A percentile compares a stretch with the other conserved stretches of the same genome.
Conservation (phyloP, 1,140 invertebrate species). For the Zaprionus inermis region DNA sequence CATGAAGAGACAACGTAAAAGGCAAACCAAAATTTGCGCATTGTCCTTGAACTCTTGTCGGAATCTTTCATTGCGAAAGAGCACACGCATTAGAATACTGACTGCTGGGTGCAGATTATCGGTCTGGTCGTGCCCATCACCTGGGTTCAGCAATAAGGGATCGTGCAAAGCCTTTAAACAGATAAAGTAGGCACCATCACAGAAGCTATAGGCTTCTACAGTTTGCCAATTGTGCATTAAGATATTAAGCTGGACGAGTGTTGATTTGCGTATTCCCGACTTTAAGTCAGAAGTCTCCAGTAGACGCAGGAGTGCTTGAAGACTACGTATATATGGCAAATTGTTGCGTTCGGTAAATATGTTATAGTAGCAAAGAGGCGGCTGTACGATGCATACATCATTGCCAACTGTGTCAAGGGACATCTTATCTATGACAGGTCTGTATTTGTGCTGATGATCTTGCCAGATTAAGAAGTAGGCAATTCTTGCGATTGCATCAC, state of each 20-base stretch:
- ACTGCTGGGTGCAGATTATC: conserved; percentile 60
- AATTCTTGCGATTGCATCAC: conserved; percentile 47
- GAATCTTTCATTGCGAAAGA: conserved; percentile 42
- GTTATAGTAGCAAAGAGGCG: conserved; percentile 31
- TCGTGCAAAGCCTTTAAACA: conserved; percentile 47
- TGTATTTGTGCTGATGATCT: conserved; percentile 28
- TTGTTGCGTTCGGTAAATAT: conserved; percentile 40
- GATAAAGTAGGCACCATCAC: conserved; percentile 14
- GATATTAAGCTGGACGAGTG: conserved; percentile 72
- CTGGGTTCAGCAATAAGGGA: conserved; percentile 1
- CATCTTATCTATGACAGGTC: conserved; percentile 10
- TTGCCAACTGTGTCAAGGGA: conserved; percentile 17
- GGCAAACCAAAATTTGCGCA: conserved; percentile 43
- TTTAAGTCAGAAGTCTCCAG: conserved; percentile 58
- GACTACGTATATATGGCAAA: conserved; percentile 20
- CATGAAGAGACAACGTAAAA: conserved; percentile 58
- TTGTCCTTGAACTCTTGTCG: conserved; percentile 45
- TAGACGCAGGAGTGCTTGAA: conserved; percentile 57
- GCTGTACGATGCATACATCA: conserved; percentile 52
- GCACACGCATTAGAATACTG: conserved; percentile 59
- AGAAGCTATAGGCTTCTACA: conserved; percentile 28
- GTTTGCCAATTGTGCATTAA: conserved; percentile 64
- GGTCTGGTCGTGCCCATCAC: background rate
- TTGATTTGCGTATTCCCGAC: conserved; percentile 64
- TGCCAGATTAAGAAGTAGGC: conserved; percentile 36